A percentile compares a stretch with the other conserved stretches of the same genome.
These are phyloP conservation scores for Typhlichthys subterraneus DNA, from an alignment of 2,797 vertebrate genomes.

Conservation along the genomic window DNA sequence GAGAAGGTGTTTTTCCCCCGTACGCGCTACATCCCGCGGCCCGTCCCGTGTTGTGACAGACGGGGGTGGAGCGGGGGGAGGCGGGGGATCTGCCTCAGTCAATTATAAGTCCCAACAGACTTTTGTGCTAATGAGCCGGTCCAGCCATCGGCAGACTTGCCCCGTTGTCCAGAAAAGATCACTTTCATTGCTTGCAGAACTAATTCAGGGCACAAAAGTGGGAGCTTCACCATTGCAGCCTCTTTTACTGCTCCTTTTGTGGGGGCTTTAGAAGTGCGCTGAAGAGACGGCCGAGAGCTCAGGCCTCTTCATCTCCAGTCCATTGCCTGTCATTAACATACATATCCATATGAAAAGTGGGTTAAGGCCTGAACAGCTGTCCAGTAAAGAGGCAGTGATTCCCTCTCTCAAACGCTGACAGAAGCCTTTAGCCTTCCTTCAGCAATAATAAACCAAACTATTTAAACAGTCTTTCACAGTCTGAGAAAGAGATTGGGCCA, in stretches of 20 bases:
- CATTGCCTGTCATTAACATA: constrained; percentile 99
- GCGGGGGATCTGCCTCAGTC: constrained; percentile 88
- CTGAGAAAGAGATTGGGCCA: constrained; percentile 83
- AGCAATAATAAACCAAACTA: constrained; percentile 99
- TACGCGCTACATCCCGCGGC: constrained; percentile 47
- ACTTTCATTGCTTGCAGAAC: constrained; percentile 99
- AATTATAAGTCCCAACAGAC: constrained; percentile 99
- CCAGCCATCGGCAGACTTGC: constrained; percentile 99
- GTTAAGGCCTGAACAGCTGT: constrained; percentile 99
- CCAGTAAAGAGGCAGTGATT: constrained; percentile 92
- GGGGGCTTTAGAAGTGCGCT: constrained; percentile 97
- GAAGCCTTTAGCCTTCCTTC: constrained; percentile 95
- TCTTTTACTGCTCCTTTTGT: constrained; percentile 99
- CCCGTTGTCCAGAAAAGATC: constrained; percentile 99
- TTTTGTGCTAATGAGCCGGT: constrained; percentile 99
- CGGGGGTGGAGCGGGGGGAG: constrained; percentile 35
- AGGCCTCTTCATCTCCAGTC: constrained; percentile 99
- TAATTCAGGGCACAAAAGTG: constrained; percentile 99
- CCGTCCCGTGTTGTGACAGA: constrained; percentile 74
- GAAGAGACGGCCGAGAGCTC: constrained; percentile 95
- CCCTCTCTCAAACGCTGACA: constrained; percentile 95
- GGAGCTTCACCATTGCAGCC: constrained; percentile 96
- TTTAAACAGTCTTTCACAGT: constrained; percentile 96
- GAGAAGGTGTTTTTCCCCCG: constrained; percentile 61
- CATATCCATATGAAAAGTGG: constrained; percentile 99